phyloP scores from a whole-genome alignment of 2,797 vertebrate genomes.

The Poeciliopsis turneri region DNA sequence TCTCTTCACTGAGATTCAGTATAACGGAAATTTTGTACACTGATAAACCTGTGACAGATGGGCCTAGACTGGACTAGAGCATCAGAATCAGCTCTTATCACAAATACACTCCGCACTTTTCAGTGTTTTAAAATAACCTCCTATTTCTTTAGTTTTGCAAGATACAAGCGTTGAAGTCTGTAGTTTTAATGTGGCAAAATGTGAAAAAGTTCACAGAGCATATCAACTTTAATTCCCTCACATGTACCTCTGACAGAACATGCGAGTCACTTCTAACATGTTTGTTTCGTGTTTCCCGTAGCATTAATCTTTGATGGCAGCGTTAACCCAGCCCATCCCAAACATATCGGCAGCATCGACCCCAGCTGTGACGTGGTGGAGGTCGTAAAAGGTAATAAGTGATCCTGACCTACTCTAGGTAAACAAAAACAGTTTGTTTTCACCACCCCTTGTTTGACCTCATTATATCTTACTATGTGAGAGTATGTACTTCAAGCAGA shows the following conservation, averaged over 20 bases:
- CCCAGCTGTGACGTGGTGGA: constrained; percentile 93
- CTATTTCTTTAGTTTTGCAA: background rate
- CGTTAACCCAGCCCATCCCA: constrained; percentile 89
- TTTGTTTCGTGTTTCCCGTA: constrained; percentile 58
- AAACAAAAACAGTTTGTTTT: background rate
- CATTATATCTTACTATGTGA: constrained; percentile 13
- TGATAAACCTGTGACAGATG: background rate
- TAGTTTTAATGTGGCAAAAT: background rate
- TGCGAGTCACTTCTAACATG: background rate
- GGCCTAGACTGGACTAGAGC: background rate
- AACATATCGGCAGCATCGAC: constrained; percentile 97
- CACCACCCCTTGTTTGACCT: constrained; percentile 10
- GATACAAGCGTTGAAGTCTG: background rate
- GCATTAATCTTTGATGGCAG: constrained; percentile 94
- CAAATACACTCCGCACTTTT: background rate
- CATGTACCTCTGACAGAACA: background rate
- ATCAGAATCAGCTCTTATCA: background rate
- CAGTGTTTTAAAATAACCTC: background rate
- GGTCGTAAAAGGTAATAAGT: constrained; percentile 89
- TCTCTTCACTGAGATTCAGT: background rate
- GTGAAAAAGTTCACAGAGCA: background rate
- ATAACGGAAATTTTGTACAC: background rate
- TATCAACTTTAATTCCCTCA: background rate
- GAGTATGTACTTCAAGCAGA: background rate
- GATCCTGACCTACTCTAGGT: background rate